phyloP scores from a whole-genome alignment of 2,888 invertebrate species.

The Chalcis sispes region DNA sequence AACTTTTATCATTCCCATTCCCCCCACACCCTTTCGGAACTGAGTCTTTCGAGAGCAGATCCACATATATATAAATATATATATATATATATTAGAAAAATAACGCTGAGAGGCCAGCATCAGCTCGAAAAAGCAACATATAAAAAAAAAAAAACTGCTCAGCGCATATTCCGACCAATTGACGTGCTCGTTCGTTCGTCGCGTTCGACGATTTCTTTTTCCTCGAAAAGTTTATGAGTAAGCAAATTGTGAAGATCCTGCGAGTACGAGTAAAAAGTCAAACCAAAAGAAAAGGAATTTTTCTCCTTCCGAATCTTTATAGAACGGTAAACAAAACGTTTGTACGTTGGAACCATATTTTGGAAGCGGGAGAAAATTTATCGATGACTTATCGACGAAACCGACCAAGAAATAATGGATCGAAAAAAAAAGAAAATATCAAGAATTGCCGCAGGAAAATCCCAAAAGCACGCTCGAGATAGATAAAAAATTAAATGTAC shows the following conservation, averaged over 20 bases:
- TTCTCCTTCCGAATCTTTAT: background rate
- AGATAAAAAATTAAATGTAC: slow-evolving; percentile 67
- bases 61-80: no score
- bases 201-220: slow-evolving; percentile 66
- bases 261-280: slow-evolving; percentile 31
- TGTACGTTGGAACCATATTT: slow-evolving; percentile 30
- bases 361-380: slow-evolving; percentile 38
- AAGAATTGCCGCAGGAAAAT: slow-evolving; percentile 48
- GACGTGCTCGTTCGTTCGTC: slow-evolving; percentile 62
- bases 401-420: slow-evolving; percentile 33
- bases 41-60: slow-evolving; percentile 57
- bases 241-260: slow-evolving; percentile 40
- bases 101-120: slow-evolving; percentile 47
- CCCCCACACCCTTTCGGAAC: slow-evolving; percentile 55
- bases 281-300: slow-evolving; percentile 44
- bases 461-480: slow-evolving; percentile 71
- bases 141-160: slow-evolving; percentile 54
- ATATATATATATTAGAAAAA: slow-evolving; percentile 42
- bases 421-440: slow-evolving; percentile 47
- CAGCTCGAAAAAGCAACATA: slow-evolving; percentile 33
- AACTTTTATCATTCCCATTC: slow-evolving; percentile 54
- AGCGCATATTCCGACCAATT: slow-evolving; percentile 61
- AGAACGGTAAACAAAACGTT: background rate
- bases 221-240: slow-evolving; percentile 54
- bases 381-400: slow-evolving; percentile 44